These are phyloP conservation scores for Pseudochirops corinnae DNA, from an alignment of 2,797 vertebrate species.

Conservation along the genomic window DNA sequence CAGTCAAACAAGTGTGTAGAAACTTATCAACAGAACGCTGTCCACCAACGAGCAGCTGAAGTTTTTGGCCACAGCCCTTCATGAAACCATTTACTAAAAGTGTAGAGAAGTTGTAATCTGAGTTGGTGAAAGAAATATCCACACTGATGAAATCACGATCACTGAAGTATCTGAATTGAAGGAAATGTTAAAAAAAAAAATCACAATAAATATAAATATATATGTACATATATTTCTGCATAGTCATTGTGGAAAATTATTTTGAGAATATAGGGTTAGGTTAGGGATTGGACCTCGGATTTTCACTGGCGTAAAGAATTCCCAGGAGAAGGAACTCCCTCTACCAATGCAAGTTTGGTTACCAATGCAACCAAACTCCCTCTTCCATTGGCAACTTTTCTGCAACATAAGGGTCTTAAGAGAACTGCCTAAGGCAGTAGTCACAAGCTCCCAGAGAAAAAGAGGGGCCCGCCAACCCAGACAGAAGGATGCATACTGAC, in stretches of 20 bases:
- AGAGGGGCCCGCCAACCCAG: background rate
- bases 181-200: constrained; percentile 3
- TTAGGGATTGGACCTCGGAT: background rate
- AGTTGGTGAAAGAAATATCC: background rate
- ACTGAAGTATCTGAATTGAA: background rate
- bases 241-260: background rate
- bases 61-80: background rate
- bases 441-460: background rate
- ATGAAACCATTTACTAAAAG: background rate
- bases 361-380: background rate
- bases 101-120: background rate
- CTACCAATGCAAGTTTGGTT: background rate
- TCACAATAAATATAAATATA: background rate
- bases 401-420: background rate
- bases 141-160: background rate
- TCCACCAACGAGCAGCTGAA: background rate
- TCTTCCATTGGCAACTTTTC: background rate
- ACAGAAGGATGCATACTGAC: background rate
- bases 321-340: background rate
- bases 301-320: background rate
- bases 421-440: background rate
- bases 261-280: background rate
- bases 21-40: background rate
- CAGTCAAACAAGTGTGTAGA: background rate
- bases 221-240: background rate